Evolutionary conservation across 2,797 vertebrate species (phyloP), one percentile per base, ranked within the genome.

Genomic region (Ciconia nigra): DNA sequence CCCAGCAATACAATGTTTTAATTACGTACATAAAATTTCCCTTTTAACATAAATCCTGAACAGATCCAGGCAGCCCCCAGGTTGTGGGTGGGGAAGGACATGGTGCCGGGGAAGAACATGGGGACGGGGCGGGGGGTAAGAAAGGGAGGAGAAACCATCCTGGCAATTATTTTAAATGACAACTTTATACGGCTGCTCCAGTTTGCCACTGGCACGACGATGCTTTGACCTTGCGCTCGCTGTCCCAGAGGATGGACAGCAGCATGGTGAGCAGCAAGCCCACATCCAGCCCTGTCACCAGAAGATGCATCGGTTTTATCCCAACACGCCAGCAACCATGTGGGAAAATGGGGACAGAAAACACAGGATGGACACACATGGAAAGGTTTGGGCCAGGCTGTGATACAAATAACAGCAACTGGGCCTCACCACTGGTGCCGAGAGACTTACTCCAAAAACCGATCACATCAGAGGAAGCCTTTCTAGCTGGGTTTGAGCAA

Each of bases 91-190:
- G 82, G 37, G 71, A 92, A 80, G 33, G 69, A 85, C 78, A 87
- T 0, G 0, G 41, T 26, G 52, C 52, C 0, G 1, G 57, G 37
- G 47, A 79, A 83, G 67, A 76, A 54, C 26, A 29, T 0, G 7
- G 41, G 35, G 65, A 94, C 2, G 1, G 8, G 18, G 37, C 37
- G 10, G 28, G 13, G 26, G 13, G 26, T 9, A 28, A 59, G 39
- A 82, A 82, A 69, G 16, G 59, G 71, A 95, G 52, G 59, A 79
- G 55, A 77, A 96, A 57, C 24, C 81, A 71, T 20, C 10, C 35
- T 13, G 37, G 78, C 65, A 51, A 5, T 87, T 87, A 93, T 47
- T 89, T 85, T 13, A 74, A 86, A 78, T 62, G 29, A 87, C 37
- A 54, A 20, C 16, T 72, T 83, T 47, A 35, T 37, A 44, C 0